A percentile compares a stretch with the other conserved stretches of the same genome.
Evolutionary conservation across 1,140 invertebrate genomes (phyloP).

Genomic region (Trachelipus rathkii): DNA sequence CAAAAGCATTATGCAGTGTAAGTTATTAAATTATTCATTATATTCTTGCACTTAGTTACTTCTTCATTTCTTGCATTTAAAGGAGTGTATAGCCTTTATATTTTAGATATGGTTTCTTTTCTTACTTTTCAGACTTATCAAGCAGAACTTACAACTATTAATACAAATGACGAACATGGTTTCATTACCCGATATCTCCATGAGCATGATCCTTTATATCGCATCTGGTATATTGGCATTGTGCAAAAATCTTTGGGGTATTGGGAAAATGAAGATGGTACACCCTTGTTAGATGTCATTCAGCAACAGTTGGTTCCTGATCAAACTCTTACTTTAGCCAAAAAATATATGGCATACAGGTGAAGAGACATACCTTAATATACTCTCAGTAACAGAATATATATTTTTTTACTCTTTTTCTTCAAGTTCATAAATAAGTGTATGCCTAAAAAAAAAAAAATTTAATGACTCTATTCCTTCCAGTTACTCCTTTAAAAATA

Average conservation of each 20-base stretch:
- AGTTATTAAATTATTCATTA: background rate
- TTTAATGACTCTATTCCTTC: constrained; percentile 10
- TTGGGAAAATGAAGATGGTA: constrained; percentile 81
- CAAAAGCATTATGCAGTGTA: background rate
- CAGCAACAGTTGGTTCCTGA: constrained; percentile 75
- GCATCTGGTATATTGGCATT: constrained; percentile 78
- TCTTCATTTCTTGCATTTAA: background rate
- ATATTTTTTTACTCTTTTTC: no score
- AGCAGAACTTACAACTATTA: constrained; percentile 73
- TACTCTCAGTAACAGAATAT: no score
- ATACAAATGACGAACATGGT: constrained; percentile 76
- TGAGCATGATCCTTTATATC: constrained; percentile 74
- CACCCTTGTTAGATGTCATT: constrained; percentile 66
- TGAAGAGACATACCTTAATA: constrained; percentile 48
- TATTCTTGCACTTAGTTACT: background rate
- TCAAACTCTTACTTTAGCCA: constrained; percentile 51
- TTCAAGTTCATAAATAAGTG: no score
- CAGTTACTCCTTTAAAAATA: constrained; percentile 50
- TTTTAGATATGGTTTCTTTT: no score
- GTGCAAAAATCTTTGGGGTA: constrained; percentile 66
- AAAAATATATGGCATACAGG: constrained; percentile 61
- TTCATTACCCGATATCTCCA: constrained; percentile 74
- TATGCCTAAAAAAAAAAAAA: no score
- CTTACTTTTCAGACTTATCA: constrained; percentile 59
- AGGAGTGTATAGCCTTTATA: background rate